Conservation (phyloP, 2,888 invertebrate species). For the Melanostoma mellinum region DNA sequence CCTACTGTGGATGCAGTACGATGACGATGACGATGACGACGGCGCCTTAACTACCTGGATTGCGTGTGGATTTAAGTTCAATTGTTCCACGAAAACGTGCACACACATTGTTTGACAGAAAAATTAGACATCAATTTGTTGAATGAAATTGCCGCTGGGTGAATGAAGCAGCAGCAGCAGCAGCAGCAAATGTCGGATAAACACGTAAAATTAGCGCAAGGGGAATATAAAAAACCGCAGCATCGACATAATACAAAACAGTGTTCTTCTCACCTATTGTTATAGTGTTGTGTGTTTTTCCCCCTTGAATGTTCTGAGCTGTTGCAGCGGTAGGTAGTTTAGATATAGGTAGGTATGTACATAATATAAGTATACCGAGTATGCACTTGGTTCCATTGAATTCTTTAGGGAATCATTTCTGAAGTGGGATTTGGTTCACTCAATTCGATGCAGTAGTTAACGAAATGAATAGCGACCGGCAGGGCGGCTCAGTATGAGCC, state of each 20-base stretch:
- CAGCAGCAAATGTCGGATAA: constrained; percentile 64
- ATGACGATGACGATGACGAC: not conserved
- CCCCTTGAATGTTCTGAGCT: constrained; percentile 19
- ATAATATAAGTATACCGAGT: not conserved
- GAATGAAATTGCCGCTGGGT: constrained; percentile 56
- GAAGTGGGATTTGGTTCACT: constrained; percentile 54
- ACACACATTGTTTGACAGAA: constrained; percentile 73
- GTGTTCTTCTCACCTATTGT: constrained; percentile 71
- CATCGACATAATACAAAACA: constrained; percentile 68
- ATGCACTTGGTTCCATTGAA: constrained; percentile 56
- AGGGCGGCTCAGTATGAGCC: constrained; percentile 16
- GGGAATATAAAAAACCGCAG: constrained; percentile 63
- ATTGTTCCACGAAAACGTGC: constrained; percentile 66
- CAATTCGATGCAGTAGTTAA: constrained; percentile 66
- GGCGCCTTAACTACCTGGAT: constrained; percentile 55
- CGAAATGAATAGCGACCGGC: constrained; percentile 57
- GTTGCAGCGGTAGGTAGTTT: constrained; percentile 18
- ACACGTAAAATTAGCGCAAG: constrained; percentile 68
- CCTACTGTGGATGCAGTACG: constrained; percentile 25
- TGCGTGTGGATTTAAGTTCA: constrained; percentile 68
- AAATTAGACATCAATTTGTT: constrained; percentile 73
- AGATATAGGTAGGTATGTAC: constrained; percentile 2
- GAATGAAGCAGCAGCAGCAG: constrained; percentile 12
- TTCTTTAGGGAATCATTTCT: constrained; percentile 53
- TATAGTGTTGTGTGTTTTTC: constrained; percentile 23